Evolutionary conservation across 1,140 invertebrate genomes (phyloP).

Genomic region (Ephestia elutella): DNA sequence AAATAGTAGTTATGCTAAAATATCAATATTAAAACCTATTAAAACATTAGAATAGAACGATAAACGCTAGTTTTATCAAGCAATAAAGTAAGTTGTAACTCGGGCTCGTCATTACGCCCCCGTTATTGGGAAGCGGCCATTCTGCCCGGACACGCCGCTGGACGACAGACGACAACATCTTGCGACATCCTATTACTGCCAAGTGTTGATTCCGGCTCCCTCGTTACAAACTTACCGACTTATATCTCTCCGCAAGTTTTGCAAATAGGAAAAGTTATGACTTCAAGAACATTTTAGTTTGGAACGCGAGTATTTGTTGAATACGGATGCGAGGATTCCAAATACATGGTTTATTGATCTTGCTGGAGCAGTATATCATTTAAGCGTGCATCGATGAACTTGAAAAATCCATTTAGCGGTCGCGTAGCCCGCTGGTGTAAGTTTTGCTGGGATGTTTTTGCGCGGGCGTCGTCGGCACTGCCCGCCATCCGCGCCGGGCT

Average conservation of each 20-base stretch:
- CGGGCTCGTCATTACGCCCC: slow-evolving; percentile 49
- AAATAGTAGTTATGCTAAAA: not conserved
- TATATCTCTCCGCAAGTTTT: slow-evolving; percentile 5
- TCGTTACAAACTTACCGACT: slow-evolving; percentile 12
- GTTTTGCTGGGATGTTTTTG: slow-evolving; percentile 47
- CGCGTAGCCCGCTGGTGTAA: slow-evolving; percentile 24
- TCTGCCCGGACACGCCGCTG: slow-evolving; percentile 45
- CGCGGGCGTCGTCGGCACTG: slow-evolving; percentile 31
- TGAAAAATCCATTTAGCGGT: slow-evolving; percentile 35
- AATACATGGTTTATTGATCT: not conserved
- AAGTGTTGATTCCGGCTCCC: slow-evolving; percentile 45
- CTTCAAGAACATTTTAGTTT: slow-evolving; percentile 1
- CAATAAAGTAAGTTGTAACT: not conserved
- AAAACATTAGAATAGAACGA: too few species aligned
- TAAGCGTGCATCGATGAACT: slow-evolving; percentile 31
- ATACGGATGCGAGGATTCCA: not conserved
- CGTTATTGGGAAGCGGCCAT: slow-evolving; percentile 58
- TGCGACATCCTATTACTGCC: slow-evolving; percentile 63
- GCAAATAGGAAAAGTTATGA: slow-evolving; percentile 5
- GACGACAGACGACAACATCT: slow-evolving; percentile 55
- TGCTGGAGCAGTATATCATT: slow-evolving; percentile 15
- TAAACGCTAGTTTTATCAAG: too few species aligned
- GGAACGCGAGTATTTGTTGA: not conserved
- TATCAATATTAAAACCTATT: too few species aligned
- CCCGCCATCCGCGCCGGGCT: slow-evolving; percentile 27